Percentiles rank a stretch among this genome's conserved stretches.
phyloP scores from a whole-genome alignment of 2,888 invertebrate genomes.

The Elaeidobius kamerunicus region DNA sequence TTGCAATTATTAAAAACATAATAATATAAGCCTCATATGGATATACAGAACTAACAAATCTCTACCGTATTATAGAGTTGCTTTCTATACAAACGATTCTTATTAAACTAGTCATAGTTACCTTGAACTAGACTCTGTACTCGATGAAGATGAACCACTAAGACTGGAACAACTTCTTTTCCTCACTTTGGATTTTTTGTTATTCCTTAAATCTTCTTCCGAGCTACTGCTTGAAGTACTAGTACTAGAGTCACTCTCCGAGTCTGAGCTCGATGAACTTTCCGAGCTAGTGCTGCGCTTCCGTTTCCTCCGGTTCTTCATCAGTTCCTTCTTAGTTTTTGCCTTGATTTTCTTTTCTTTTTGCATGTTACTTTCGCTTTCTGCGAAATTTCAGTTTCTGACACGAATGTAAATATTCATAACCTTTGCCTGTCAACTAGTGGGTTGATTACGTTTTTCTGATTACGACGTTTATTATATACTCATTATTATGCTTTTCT shows the following conservation, averaged over 20 bases:
- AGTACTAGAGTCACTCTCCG: slow-evolving; percentile 22
- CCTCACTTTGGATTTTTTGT: slow-evolving; percentile 21
- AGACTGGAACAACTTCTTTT: slow-evolving; percentile 24
- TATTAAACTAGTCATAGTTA: no score
- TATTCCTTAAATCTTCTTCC: slow-evolving; percentile 22
- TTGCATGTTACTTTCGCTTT: slow-evolving; percentile 18
- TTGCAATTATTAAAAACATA: no score
- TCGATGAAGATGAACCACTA: slow-evolving; percentile 8
- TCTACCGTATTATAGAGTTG: no score
- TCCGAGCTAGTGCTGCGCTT: slow-evolving; percentile 27
- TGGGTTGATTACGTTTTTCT: background rate
- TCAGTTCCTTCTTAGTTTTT: slow-evolving; percentile 18
- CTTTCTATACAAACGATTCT: no score
- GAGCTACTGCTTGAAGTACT: slow-evolving; percentile 18
- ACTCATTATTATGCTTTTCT: no score
- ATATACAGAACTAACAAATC: no score
- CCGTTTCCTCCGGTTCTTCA: slow-evolving; percentile 22
- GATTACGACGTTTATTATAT: background rate
- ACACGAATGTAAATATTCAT: slow-evolving; percentile 16
- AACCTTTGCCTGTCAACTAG: slow-evolving; percentile 12
- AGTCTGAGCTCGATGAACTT: slow-evolving; percentile 23
- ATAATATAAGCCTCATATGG: no score
- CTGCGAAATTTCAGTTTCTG: background rate
- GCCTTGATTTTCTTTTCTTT: slow-evolving; percentile 24
- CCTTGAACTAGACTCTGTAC: slow-evolving; percentile 35